A percentile compares a stretch with the other conserved stretches of the same genome.
Evolutionary conservation across 2,113 vertebrate species (phyloP).

Genomic region (Semnopithecus entellus): DNA sequence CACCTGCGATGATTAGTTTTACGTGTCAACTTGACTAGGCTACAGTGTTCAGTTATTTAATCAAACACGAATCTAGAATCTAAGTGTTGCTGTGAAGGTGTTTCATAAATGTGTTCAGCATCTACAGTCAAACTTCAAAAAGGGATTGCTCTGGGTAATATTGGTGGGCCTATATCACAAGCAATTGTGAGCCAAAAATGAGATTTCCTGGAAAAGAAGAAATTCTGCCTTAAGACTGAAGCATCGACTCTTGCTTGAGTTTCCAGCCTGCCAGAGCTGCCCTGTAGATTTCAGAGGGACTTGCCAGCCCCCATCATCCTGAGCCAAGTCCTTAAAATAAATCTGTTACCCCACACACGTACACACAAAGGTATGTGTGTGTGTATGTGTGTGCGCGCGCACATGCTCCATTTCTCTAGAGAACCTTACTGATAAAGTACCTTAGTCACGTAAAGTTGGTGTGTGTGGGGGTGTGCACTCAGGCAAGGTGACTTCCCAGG

Average conservation of each 20-base stretch:
- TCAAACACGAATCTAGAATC: not conserved
- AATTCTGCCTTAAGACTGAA: not conserved
- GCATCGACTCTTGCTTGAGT: not conserved
- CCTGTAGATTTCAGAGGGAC: not conserved
- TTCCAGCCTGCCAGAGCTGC: not conserved
- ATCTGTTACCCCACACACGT: not conserved
- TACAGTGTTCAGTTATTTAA: not conserved
- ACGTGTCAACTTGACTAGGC: not conserved
- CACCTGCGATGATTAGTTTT: not conserved
- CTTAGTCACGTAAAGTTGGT: not conserved
- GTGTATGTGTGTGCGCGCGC: not conserved
- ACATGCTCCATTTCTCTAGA: not conserved
- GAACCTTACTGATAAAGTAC: not conserved
- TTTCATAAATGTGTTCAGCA: not conserved
- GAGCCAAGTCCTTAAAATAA: not conserved
- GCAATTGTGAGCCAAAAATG: not conserved
- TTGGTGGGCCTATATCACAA: not conserved
- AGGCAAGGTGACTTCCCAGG: not conserved
- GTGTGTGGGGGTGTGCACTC: no score
- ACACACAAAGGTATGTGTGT: no score
- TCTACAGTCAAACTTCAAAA: not conserved
- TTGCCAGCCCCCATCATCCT: not conserved
- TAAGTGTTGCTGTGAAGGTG: not conserved
- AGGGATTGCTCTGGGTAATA: not conserved
- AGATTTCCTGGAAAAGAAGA: not conserved